Evolutionary conservation across 2,113 vertebrate species (phyloP).

Genomic region (Chloroceryle aenea): DNA sequence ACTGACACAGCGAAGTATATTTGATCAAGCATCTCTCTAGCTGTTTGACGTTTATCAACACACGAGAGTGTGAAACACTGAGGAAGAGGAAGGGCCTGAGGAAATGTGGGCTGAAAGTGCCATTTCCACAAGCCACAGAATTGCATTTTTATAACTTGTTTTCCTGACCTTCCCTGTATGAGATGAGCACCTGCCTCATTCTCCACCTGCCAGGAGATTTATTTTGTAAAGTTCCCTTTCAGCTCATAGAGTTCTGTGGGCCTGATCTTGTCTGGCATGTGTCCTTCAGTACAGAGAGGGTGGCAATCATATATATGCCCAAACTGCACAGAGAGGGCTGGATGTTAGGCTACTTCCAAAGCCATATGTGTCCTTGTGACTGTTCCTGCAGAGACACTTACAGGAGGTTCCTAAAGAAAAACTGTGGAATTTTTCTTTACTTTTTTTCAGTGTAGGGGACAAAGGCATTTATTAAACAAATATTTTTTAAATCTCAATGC

Average conservation of each 20-base stretch:
- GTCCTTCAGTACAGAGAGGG: neutral
- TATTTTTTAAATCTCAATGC: fast-evolving
- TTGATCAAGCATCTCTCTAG: neutral
- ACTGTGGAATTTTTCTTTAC: neutral
- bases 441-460: neutral
- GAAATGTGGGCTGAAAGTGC: neutral
- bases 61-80: neutral
- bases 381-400: neutral
- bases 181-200: neutral
- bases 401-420: neutral
- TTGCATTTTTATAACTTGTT: neutral
- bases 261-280: neutral
- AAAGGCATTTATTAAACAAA: neutral
- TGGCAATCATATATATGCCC: neutral
- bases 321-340: neutral
- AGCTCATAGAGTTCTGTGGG: neutral
- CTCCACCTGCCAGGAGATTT: neutral
- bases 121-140: neutral
- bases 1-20: neutral
- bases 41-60: neutral
- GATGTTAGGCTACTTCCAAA: neutral
- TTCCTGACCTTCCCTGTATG: neutral
- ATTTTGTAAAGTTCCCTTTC: neutral
- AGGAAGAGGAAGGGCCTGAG: neutral
- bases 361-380: neutral